phyloP scores from a whole-genome alignment of 2,113 vertebrate genomes.

The Oryzias celebensis region DNA sequence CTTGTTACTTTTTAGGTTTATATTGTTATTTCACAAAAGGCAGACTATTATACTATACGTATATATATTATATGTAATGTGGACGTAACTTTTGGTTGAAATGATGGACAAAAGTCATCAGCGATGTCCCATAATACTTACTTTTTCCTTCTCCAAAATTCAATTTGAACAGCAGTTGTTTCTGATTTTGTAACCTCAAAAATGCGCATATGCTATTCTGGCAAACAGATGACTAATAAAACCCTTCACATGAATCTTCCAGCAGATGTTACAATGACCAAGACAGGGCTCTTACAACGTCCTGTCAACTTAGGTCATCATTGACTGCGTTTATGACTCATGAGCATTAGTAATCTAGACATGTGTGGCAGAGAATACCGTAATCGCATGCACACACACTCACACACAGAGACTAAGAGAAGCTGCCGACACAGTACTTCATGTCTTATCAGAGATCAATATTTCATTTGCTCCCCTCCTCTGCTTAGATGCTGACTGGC shows the following conservation, averaged over 20 bases:
- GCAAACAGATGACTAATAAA: constrained; percentile 39
- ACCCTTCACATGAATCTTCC: constrained; percentile 28
- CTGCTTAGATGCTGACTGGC: constrained; percentile 65
- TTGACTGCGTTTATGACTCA: constrained; percentile 35
- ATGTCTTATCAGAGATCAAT: constrained; percentile 71
- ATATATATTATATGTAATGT: no score
- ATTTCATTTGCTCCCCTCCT: constrained; percentile 65
- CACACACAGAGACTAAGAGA: constrained; percentile 24
- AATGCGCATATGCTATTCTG: constrained; percentile 49
- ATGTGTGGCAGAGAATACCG: constrained; percentile 29
- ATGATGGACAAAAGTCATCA: no score
- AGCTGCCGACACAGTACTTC: constrained; percentile 46
- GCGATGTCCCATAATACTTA: no score
- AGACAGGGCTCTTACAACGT: constrained; percentile 31
- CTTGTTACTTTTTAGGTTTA: no score
- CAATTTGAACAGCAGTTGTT: background rate
- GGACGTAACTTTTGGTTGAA: no score
- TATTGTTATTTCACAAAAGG: no score
- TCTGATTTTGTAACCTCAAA: constrained; percentile 24
- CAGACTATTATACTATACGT: no score
- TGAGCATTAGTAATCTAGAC: constrained; percentile 42
- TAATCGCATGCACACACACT: constrained; percentile 18
- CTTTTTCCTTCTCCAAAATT: no score
- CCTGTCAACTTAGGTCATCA: constrained; percentile 49
- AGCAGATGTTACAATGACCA: constrained; percentile 41